Conservation (phyloP, 2,113 vertebrate species). For the Indicator maculatus region DNA sequence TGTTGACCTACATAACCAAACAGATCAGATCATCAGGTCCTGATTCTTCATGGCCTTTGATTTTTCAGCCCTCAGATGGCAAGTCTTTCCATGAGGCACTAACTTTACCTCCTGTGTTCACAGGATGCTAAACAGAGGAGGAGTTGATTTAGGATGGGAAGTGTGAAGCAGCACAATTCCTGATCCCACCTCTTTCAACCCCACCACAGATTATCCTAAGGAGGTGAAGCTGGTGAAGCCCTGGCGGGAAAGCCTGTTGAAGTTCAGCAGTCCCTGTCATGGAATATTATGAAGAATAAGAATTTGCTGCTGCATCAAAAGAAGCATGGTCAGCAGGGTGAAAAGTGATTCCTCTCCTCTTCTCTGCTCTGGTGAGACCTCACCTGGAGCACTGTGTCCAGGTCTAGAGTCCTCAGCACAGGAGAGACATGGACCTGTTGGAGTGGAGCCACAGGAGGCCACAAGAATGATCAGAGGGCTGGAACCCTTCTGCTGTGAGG, state of each 20-base stretch:
- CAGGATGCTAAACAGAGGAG: rapidly evolving
- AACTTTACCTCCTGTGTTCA: neutral
- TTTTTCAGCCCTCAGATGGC: neutral
- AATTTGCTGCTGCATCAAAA: too few relatives aligned
- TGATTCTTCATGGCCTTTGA: rapidly evolving
- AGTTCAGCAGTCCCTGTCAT: neutral
- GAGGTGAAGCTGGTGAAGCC: neutral
- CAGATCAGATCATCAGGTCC: neutral
- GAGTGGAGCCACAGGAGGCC: too few relatives aligned
- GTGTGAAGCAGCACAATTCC: neutral
- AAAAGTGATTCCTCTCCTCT: too few relatives aligned
- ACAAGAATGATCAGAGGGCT: too few relatives aligned
- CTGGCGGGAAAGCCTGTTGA: neutral
- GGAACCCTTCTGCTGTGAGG: too few relatives aligned
- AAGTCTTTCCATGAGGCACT: neutral
- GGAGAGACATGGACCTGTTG: too few relatives aligned
- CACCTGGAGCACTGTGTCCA: too few relatives aligned
- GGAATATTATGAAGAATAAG: neutral
- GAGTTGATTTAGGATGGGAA: neutral
- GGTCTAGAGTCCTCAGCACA: too few relatives aligned
- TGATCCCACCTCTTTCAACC: neutral
- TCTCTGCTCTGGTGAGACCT: too few relatives aligned
- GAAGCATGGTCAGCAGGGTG: too few relatives aligned
- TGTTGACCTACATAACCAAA: constrained; percentile 39
- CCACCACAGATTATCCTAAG: neutral